phyloP scores from a whole-genome alignment of 2,888 invertebrate genomes.

The Panopea generosa region DNA sequence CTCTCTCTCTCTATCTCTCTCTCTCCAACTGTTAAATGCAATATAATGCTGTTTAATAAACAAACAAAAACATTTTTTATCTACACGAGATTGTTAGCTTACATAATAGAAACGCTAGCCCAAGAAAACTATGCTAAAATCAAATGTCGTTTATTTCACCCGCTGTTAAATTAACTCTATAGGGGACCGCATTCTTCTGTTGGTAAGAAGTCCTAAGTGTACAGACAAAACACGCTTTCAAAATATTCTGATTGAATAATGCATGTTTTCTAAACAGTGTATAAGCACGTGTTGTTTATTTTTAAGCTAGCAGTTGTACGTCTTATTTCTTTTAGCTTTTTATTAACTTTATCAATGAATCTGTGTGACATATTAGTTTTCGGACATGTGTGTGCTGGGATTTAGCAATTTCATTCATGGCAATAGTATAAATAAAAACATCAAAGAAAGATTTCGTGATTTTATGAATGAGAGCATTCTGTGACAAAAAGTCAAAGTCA shows the following conservation, averaged over 20 bases:
- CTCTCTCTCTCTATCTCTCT: no score
- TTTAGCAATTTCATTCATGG: slow-evolving; percentile 12
- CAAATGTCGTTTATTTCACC: neutral
- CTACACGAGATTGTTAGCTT: no score
- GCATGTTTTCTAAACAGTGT: slow-evolving; percentile 31
- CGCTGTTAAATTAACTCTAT: slow-evolving; percentile 6
- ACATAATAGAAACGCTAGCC: no score
- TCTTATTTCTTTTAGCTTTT: slow-evolving; percentile 4
- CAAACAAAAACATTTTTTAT: no score
- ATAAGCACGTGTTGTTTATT: slow-evolving; percentile 14
- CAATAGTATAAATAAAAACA: neutral
- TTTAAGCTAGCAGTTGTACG: neutral
- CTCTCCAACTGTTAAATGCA: no score
- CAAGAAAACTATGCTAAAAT: neutral
- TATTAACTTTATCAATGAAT: slow-evolving; percentile 41
- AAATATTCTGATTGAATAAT: slow-evolving; percentile 30
- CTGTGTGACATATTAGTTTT: no score
- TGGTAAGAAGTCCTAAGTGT: slow-evolving; percentile 1
- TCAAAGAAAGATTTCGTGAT: no score
- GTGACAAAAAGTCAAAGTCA: no score
- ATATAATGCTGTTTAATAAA: no score
- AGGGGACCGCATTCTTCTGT: slow-evolving; percentile 7
- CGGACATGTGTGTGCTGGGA: no score
- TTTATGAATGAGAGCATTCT: no score
- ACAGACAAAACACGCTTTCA: slow-evolving; percentile 10